These are phyloP conservation scores for Fabriciana adippe DNA, from an alignment of 2,888 invertebrate genomes.

Conservation along the genomic window DNA sequence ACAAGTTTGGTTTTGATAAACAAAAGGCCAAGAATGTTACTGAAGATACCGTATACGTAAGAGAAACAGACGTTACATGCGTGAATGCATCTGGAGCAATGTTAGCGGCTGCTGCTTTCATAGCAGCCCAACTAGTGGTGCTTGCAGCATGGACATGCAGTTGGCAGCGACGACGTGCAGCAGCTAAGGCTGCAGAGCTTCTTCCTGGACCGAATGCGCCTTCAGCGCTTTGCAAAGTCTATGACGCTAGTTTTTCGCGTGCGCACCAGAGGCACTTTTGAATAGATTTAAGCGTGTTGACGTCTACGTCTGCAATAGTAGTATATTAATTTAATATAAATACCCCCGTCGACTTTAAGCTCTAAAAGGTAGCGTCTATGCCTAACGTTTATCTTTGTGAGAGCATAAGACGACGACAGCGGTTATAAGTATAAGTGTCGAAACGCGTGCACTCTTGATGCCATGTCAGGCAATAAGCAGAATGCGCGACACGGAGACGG, in stretches of 20 bases:
- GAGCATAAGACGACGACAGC: constrained; percentile 72
- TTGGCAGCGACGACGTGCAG: constrained; percentile 90
- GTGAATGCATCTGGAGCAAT: constrained; percentile 91
- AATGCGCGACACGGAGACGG: constrained; percentile 70
- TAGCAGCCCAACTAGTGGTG: constrained; percentile 92
- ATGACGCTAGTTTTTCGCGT: constrained; percentile 92
- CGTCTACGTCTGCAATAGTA: constrained; percentile 79
- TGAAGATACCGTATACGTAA: constrained; percentile 88
- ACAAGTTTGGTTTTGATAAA: constrained; percentile 93
- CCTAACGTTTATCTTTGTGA: constrained; percentile 51
- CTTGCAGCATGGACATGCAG: constrained; percentile 94
- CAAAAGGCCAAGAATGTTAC: constrained; percentile 84
- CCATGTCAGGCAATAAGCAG: constrained; percentile 59
- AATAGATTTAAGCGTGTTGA: constrained; percentile 63
- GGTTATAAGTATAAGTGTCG: constrained; percentile 72
- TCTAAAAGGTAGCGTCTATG: constrained; percentile 54
- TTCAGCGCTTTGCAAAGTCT: constrained; percentile 90
- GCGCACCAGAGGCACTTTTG: constrained; percentile 83
- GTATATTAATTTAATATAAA: constrained; percentile 75
- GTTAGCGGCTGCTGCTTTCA: constrained; percentile 92
- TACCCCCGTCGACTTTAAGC: constrained; percentile 73
- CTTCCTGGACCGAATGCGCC: constrained; percentile 84
- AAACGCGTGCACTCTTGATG: constrained; percentile 62
- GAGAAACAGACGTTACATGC: constrained; percentile 84
- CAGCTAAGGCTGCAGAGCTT: constrained; percentile 85